Evolutionary conservation across 2,888 invertebrate species (phyloP).

Genomic region (Chouioia cunea): DNA sequence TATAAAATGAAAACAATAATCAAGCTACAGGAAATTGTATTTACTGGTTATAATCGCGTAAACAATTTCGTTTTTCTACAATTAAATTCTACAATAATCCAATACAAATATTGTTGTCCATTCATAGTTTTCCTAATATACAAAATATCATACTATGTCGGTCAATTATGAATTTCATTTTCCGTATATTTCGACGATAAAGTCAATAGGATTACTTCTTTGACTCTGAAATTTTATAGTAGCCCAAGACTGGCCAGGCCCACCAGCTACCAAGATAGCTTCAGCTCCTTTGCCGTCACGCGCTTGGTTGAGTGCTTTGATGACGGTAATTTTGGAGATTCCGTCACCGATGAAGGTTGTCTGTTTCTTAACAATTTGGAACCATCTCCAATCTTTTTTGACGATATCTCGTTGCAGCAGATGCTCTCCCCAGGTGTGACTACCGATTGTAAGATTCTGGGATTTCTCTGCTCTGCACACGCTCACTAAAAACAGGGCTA

Average conservation of each 20-base stretch:
- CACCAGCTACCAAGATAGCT: conserved; percentile 10
- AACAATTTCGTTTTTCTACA: too few relatives aligned
- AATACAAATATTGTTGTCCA: too few relatives aligned
- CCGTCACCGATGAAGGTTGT: conserved; percentile 18
- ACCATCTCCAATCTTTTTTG: neutral
- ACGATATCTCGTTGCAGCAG: conserved; percentile 6
- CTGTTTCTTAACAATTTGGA: neutral
- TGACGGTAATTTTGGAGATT: conserved; percentile 16
- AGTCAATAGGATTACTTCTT: conserved; percentile 13
- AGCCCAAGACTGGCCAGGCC: neutral
- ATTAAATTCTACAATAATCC: too few relatives aligned
- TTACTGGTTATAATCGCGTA: too few relatives aligned
- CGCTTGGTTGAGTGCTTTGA: conserved; percentile 8
- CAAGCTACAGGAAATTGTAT: too few relatives aligned
- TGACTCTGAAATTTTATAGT: conserved; percentile 26
- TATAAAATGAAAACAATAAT: too few relatives aligned
- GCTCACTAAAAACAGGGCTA: too few relatives aligned
- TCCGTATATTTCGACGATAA: conserved; percentile 28
- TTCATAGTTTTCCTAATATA: too few relatives aligned
- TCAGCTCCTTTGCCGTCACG: neutral
- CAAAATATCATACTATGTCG: too few relatives aligned
- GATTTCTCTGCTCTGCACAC: neutral
- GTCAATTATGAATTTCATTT: conserved; percentile 11
- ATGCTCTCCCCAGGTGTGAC: conserved; percentile 15
- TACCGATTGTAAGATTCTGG: conserved; percentile 11